Conservation (phyloP, 2,888 invertebrate genomes). For the Eupithecia pulchellata region DNA sequence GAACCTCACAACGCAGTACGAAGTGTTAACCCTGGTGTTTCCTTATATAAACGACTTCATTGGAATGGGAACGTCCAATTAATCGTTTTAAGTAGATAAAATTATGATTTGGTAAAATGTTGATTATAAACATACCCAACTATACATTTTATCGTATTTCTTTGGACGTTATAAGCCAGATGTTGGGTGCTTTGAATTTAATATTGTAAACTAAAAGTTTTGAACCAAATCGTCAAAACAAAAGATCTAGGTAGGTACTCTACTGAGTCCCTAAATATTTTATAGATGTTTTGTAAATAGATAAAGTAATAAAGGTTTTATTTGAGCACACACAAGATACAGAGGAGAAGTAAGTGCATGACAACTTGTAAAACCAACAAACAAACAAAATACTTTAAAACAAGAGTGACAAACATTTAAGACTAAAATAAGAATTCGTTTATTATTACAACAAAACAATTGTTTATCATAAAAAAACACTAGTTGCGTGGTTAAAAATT, state of each 20-base stretch:
- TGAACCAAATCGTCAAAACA: background rate
- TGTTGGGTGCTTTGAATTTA: background rate
- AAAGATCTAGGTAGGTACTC: background rate
- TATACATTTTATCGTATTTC: background rate
- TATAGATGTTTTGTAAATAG: background rate
- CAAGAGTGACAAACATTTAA: background rate
- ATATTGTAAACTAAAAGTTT: background rate
- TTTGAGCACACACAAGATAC: background rate
- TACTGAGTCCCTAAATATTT: background rate
- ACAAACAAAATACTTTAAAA: too few relatives aligned
- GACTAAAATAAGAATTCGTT: background rate
- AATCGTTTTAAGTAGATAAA: background rate
- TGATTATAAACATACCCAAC: background rate
- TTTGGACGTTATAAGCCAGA: background rate
- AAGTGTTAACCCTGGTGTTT: slow-evolving; percentile 13
- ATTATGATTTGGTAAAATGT: background rate
- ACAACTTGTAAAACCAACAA: background rate
- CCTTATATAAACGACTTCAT: background rate
- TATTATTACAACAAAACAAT: too few relatives aligned
- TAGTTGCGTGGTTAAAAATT: too few relatives aligned
- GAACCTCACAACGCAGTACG: slow-evolving; percentile 11
- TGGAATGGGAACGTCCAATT: background rate
- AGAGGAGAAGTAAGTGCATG: background rate
- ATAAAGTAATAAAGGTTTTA: background rate
- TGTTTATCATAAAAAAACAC: too few relatives aligned